These are phyloP conservation scores for Alca torda DNA, from an alignment of 2,797 vertebrate species.

Conservation along the genomic window DNA sequence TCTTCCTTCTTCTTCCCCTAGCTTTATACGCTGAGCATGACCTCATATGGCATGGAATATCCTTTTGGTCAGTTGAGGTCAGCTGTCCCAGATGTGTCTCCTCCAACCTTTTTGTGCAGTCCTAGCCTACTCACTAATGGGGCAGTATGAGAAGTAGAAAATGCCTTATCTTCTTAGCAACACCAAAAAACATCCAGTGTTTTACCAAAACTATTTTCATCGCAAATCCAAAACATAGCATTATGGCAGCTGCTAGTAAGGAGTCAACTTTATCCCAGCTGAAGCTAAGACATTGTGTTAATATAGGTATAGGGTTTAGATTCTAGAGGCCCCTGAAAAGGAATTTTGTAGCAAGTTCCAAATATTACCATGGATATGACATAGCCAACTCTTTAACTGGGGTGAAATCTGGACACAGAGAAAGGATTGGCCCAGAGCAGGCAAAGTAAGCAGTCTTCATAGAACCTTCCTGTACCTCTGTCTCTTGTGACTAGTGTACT, in stretches of 20 bases:
- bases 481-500: neutral
- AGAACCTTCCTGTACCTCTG: neutral
- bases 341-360: neutral
- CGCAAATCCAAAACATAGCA: neutral
- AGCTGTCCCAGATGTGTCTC: neutral
- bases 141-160: neutral
- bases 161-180: neutral
- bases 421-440: neutral
- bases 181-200: neutral
- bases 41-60: neutral
- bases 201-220: neutral
- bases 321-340: neutral
- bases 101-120: neutral
- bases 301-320: neutral
- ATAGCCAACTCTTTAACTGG: neutral
- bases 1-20: neutral
- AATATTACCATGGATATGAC: neutral
- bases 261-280: neutral
- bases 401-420: neutral
- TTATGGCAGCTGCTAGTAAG: neutral
- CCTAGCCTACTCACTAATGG: neutral
- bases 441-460: neutral
- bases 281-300: neutral
- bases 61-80: neutral
- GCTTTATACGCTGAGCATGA: neutral